A percentile compares a stretch with the other conserved stretches of the same genome.
phyloP scores from a whole-genome alignment of 2,888 invertebrate species.

The Petrolisthes manimaculis region DNA sequence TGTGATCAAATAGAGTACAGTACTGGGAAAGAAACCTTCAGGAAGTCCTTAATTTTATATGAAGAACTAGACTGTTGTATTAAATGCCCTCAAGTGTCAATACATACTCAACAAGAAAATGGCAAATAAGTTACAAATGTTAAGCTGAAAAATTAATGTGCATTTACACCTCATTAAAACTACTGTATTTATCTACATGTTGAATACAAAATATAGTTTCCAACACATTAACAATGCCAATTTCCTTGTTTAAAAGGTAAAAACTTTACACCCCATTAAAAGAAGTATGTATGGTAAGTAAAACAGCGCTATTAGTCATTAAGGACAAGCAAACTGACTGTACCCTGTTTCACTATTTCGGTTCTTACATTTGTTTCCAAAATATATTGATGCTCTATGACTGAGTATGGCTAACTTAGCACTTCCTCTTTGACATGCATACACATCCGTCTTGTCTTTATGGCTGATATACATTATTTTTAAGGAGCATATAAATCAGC shows the following conservation, averaged over 20 bases:
- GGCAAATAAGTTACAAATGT: not conserved
- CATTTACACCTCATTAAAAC: constrained; percentile 5
- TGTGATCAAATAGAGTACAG: no score
- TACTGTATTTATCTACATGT: not conserved
- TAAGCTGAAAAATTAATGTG: not conserved
- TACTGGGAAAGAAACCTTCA: not conserved
- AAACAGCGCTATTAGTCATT: constrained; percentile 7
- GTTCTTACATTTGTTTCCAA: constrained; percentile 22
- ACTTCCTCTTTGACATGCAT: not conserved
- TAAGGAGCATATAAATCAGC: not conserved
- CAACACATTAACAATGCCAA: not conserved
- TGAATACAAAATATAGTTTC: constrained; percentile 15
- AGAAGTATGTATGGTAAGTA: constrained; percentile 21
- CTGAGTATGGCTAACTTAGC: not conserved
- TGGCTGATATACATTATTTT: not conserved
- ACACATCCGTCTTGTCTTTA: not conserved
- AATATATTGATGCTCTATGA: constrained; percentile 21
- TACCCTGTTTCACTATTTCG: constrained; percentile 42
- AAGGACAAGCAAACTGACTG: constrained; percentile 53
- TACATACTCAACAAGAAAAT: constrained; percentile 10
- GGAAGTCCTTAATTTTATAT: constrained; percentile 10
- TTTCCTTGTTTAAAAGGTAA: not conserved
- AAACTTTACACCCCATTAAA: not conserved
- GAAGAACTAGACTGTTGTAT: constrained; percentile 14
- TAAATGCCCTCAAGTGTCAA: constrained; percentile 32